These are phyloP conservation scores for Pteropus rufus DNA, from an alignment of 2,797 vertebrate species.

Conservation along the genomic window DNA sequence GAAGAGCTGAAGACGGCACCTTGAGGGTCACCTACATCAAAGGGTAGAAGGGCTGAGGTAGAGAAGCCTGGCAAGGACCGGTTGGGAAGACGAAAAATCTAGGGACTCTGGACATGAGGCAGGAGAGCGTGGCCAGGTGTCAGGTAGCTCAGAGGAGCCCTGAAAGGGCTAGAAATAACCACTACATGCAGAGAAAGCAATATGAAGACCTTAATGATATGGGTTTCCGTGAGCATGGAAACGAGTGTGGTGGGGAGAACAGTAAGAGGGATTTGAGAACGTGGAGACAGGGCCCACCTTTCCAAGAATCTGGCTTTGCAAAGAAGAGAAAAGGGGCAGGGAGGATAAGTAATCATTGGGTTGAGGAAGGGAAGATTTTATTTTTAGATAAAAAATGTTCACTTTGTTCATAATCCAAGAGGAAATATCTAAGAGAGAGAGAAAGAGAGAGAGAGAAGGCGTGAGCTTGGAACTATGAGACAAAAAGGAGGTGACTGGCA, in stretches of 20 bases:
- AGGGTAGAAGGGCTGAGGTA: not conserved
- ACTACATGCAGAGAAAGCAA: not conserved
- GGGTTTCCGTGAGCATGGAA: not conserved
- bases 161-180: not conserved
- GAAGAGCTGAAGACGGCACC: not conserved
- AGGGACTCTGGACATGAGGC: not conserved
- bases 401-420: not conserved
- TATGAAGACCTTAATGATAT: not conserved
- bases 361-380: not conserved
- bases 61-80: not conserved
- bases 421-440: not conserved
- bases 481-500: not conserved
- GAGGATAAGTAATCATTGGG: not conserved
- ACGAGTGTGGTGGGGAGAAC: not conserved
- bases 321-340: not conserved
- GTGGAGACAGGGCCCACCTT: not conserved
- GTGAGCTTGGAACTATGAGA: not conserved
- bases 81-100: not conserved
- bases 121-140: not conserved
- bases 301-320: not conserved
- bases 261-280: not conserved
- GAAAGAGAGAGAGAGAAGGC: not conserved
- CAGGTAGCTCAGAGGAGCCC: not conserved
- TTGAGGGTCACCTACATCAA: too few species aligned
- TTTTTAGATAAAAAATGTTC: slow-evolving; percentile 48